Evolutionary conservation across 2,888 invertebrate genomes (phyloP).

Genomic region (Blera fallax): DNA sequence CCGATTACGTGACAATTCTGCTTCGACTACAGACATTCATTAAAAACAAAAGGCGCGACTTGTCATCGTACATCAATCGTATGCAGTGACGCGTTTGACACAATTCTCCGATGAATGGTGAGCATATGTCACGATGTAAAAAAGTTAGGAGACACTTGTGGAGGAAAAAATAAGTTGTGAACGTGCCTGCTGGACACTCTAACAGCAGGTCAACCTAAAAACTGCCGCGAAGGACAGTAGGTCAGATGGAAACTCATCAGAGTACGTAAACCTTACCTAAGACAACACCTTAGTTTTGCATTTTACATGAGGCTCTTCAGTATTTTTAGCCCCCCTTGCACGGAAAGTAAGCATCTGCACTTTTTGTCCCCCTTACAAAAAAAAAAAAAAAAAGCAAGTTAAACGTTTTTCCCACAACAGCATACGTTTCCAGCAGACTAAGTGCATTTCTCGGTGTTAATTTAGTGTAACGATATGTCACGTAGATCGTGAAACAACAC

Average conservation of each 20-base stretch:
- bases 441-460: conserved; percentile 63
- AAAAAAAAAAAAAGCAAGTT: background rate
- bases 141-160: too few species aligned
- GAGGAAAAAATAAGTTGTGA: too few species aligned
- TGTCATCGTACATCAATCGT: too few species aligned
- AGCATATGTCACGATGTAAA: too few species aligned
- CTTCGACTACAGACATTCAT: too few species aligned
- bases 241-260: background rate
- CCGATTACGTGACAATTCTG: too few species aligned
- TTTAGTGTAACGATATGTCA: conserved; percentile 67
- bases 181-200: background rate
- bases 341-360: background rate
- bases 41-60: too few species aligned
- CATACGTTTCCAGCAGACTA: conserved; percentile 17
- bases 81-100: too few species aligned
- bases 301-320: too few species aligned
- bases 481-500: conserved; percentile 58
- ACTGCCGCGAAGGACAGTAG: background rate
- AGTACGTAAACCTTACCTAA: background rate
- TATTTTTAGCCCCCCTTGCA: too few species aligned
- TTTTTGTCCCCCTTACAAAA: background rate
- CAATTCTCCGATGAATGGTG: too few species aligned
- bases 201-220: background rate
- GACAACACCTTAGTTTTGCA: too few species aligned
- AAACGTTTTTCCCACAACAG: background rate